A percentile compares a stretch with the other conserved stretches of the same genome.
Conservation (phyloP, 2,888 invertebrate genomes). For the Melanotus villosus region DNA sequence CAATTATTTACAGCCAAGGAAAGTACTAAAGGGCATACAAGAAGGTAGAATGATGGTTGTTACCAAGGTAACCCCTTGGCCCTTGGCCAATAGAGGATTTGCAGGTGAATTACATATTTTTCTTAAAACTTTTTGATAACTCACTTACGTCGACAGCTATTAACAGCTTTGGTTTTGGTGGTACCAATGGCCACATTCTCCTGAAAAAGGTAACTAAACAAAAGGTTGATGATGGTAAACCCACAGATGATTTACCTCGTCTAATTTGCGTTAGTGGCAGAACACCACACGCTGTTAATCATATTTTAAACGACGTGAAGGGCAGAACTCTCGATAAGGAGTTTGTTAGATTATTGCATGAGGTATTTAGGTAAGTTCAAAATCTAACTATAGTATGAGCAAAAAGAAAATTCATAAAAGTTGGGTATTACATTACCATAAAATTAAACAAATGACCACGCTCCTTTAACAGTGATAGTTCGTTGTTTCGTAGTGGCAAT, state of each 20-base stretch:
- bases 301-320: conserved; percentile 76
- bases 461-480: too few species aligned
- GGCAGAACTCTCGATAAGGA: conserved; percentile 76
- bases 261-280: conserved; percentile 84
- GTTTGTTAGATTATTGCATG: conserved; percentile 60
- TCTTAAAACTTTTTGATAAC: too few species aligned
- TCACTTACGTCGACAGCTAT: conserved; percentile 81
- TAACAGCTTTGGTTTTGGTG: conserved; percentile 96
- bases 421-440: too few species aligned
- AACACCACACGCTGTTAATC: conserved; percentile 81
- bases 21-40: conserved; percentile 71
- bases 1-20: conserved; percentile 72
- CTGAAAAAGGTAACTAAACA: conserved; percentile 74
- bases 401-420: too few species aligned
- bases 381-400: too few species aligned
- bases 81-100: neutral
- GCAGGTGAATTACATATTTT: neutral
- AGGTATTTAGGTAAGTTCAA: conserved; percentile 56
- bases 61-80: conserved; percentile 72
- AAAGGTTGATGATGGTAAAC: conserved; percentile 74
- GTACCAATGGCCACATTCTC: conserved; percentile 84
- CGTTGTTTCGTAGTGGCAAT: too few species aligned
- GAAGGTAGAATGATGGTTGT: conserved; percentile 80
- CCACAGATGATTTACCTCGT: conserved; percentile 79
- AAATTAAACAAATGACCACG: too few species aligned